These are phyloP conservation scores for Halesus radiatus DNA, from an alignment of 1,140 invertebrate species.

Conservation along the genomic window DNA sequence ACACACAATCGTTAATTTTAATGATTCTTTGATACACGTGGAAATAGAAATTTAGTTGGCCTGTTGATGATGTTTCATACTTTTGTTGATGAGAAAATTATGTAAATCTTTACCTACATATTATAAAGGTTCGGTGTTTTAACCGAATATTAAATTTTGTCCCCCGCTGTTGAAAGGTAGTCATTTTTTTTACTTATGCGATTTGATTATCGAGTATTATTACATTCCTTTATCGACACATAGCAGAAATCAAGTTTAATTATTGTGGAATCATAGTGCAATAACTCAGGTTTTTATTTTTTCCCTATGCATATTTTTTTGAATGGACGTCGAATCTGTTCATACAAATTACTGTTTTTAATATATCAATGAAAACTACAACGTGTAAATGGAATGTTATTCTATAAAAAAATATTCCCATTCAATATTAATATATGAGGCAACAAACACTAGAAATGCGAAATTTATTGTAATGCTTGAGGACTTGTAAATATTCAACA, in stretches of 20 bases:
- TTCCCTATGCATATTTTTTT: neutral
- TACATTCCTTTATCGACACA: no score
- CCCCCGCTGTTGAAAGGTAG: no score
- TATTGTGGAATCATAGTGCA: neutral
- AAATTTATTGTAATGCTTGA: constrained; percentile 14
- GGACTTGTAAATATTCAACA: neutral
- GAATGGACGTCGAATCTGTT: neutral
- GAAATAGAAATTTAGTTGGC: no score
- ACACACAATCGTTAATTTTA: no score
- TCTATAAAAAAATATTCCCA: neutral
- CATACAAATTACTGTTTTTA: neutral
- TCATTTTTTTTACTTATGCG: no score
- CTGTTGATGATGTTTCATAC: no score
- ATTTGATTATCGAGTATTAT: no score
- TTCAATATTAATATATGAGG: neutral
- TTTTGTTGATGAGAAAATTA: no score
- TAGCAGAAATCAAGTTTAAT: neutral
- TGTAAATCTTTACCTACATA: no score
- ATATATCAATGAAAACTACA: neutral
- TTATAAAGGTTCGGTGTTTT: no score
- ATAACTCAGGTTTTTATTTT: neutral
- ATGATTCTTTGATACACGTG: no score
- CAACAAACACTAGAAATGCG: neutral
- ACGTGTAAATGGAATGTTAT: neutral
- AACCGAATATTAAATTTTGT: no score